Evolutionary conservation across 2,113 vertebrate genomes (phyloP).

Genomic region (Dromas ardeola): DNA sequence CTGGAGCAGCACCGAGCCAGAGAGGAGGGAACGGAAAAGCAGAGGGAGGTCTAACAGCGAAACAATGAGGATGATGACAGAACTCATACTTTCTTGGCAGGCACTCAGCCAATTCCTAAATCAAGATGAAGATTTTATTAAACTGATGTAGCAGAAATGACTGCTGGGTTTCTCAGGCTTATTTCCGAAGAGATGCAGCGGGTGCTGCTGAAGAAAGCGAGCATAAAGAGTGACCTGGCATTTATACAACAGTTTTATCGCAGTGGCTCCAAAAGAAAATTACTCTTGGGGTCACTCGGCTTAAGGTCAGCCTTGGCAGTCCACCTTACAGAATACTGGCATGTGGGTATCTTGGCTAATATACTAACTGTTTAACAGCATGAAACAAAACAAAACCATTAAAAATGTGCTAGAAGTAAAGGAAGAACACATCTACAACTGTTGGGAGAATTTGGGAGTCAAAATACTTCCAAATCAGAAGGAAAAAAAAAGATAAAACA

Average conservation of each 20-base stretch:
- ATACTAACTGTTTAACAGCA: not conserved
- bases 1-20: not conserved
- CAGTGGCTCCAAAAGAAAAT: not conserved
- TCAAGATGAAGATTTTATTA: not conserved
- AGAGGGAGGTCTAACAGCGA: not conserved
- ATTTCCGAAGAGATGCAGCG: not conserved
- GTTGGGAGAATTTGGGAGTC: not conserved
- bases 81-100: not conserved
- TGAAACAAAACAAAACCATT: not conserved
- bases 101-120: not conserved
- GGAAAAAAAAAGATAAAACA: too few species aligned
- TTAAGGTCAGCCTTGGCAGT: not conserved
- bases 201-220: not conserved
- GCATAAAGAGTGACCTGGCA: too few species aligned
- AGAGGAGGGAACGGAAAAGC: not conserved
- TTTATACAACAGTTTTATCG: too few species aligned
- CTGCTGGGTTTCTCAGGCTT: not conserved
- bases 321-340: not conserved
- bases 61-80: not conserved
- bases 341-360: not conserved
- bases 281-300: not conserved
- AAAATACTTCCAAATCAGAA: not conserved
- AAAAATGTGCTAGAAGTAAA: not conserved
- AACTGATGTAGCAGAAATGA: not conserved
- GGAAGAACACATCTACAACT: not conserved